Conservation (phyloP, 2,113 vertebrate species). For the Cololabis saira region DNA sequence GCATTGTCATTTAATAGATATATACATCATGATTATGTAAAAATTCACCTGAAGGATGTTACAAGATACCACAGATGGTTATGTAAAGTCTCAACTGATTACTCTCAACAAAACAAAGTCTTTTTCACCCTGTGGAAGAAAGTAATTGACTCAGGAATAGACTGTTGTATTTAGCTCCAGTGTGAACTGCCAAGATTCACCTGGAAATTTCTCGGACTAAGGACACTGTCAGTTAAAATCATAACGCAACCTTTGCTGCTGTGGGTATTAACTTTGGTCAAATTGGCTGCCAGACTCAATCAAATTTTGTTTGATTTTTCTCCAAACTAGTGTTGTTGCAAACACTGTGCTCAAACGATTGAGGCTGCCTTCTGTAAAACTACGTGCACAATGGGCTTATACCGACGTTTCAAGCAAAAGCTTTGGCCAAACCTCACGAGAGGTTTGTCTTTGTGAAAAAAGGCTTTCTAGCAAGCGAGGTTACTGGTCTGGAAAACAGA, state of each 20-base stretch:
- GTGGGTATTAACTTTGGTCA: slow-evolving; percentile 32
- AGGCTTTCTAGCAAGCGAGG: neutral
- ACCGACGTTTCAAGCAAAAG: neutral
- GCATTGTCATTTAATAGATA: too few species aligned
- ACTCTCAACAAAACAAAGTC: too few species aligned
- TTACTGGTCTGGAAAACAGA: slow-evolving; percentile 14
- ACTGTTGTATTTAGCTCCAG: too few species aligned
- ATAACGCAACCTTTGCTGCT: slow-evolving; percentile 34
- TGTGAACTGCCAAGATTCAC: too few species aligned
- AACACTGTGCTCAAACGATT: slow-evolving; percentile 12
- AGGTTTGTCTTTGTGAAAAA: neutral
- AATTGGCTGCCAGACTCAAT: slow-evolving; percentile 29
- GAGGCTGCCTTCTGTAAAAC: slow-evolving; percentile 13
- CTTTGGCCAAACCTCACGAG: neutral
- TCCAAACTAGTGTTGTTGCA: slow-evolving; percentile 27
- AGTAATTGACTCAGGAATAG: too few species aligned
- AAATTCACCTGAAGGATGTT: too few species aligned
- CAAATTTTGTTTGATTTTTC: slow-evolving; percentile 18
- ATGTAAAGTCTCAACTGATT: too few species aligned
- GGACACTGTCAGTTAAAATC: too few species aligned
- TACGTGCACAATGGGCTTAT: neutral
- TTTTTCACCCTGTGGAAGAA: too few species aligned
- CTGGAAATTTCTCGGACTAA: too few species aligned
- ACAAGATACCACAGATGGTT: too few species aligned
- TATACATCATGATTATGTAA: too few species aligned